Evolutionary conservation across 2,113 vertebrate species (phyloP), one percentile per base, ranked within the genome.

Genomic region (Xiphias gladius): DNA sequence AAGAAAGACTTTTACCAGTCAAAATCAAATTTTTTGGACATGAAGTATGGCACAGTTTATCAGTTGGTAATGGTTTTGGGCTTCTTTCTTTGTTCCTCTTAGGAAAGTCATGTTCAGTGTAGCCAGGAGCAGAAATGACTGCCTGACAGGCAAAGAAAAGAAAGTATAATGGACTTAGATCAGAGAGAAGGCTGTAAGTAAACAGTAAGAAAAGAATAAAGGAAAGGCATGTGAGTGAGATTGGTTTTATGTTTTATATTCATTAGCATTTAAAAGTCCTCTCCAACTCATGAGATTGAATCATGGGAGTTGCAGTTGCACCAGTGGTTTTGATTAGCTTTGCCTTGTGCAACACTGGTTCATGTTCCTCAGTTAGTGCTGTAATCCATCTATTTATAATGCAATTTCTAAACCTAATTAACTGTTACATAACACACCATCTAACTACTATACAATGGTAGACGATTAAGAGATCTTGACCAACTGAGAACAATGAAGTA

Each of bases 321-420:
- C 62, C 46, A 16, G 62, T 77, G 68, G 69, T 77, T 80, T 59
- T 50, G 62, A 76, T 85, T 58, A 73, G 22, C 39, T 41, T n/a
- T 19, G 9, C 41, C 26, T 79, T 80, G 66, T 64, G 80, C 30
- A 83, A 79, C 55, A 26, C 37, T 28, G 24, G 67, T 69, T 76
- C 71, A 16, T 17, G 61, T 41, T 64, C 22, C 41, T 43, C 19
- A 24, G 65, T 50, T n/a, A 5, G 2, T 1, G 7, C 59, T 41
- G 37, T 76, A 68, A 87, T 77, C 63, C 62, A 66, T 74, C 46
- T 50, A 57, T 76, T 76, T 12, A 54, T 20, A 69, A 59, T 26
- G 28, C 9, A 7, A 58, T 69, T 73, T 41, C 22, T 32, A 20
- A 43, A 32, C 6, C 0, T 16, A 37, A 64, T 69, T 74, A 50